Conservation (phyloP, 2,888 invertebrate genomes). For the Caenorhabditis sp. region DNA sequence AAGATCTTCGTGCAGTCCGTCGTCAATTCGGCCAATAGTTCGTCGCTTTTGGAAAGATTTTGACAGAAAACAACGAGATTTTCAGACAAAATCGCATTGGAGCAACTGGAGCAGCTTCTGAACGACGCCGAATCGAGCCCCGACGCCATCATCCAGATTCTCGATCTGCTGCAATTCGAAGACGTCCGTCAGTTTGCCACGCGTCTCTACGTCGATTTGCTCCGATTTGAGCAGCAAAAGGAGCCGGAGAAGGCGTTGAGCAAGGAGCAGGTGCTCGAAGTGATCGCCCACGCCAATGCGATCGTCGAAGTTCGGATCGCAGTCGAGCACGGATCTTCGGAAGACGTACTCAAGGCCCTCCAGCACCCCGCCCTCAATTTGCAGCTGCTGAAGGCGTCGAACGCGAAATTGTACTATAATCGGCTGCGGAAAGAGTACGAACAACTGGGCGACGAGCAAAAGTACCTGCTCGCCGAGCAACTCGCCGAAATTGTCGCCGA, state of each 20-base stretch:
- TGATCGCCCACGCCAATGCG: slow-evolving; percentile 62
- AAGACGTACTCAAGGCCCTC: slow-evolving; percentile 65
- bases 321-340: slow-evolving; percentile 68
- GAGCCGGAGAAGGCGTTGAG: slow-evolving; percentile 36
- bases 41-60: slow-evolving; percentile 5
- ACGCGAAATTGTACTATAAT: slow-evolving; percentile 65
- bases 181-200: slow-evolving; percentile 59
- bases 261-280: slow-evolving; percentile 60
- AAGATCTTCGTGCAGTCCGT: slow-evolving; percentile 60
- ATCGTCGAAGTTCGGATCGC: slow-evolving; percentile 68
- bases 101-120: slow-evolving; percentile 47
- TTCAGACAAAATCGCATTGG: slow-evolving; percentile 51
- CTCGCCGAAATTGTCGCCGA: slow-evolving; percentile 56
- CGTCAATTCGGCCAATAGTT: slow-evolving; percentile 61
- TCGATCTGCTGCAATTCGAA: slow-evolving; percentile 36
- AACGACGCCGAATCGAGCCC: background rate
- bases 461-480: slow-evolving; percentile 57
- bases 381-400: slow-evolving; percentile 40
- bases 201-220: slow-evolving; percentile 41
- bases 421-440: slow-evolving; percentile 60
- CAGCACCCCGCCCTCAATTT: slow-evolving; percentile 61
- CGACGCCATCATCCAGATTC: slow-evolving; percentile 28
- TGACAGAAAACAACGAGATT: background rate
- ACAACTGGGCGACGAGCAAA: slow-evolving; percentile 16
- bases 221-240: slow-evolving; percentile 13